phyloP scores from a whole-genome alignment of 1,140 invertebrate species.

The Rhagoletis pomonella region DNA sequence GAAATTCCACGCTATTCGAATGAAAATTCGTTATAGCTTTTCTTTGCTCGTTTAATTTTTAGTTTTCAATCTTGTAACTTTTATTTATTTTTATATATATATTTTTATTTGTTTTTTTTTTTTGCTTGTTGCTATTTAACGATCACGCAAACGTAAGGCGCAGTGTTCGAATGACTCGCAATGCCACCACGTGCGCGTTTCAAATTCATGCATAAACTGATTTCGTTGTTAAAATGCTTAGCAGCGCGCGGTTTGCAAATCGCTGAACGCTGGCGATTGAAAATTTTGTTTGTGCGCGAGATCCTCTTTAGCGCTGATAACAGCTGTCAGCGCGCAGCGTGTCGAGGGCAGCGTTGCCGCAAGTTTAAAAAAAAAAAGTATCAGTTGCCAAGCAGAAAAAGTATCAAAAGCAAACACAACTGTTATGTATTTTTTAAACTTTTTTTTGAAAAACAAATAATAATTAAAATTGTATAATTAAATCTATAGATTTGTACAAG shows the following conservation, averaged over 20 bases:
- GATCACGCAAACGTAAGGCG: not conserved
- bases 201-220: slow-evolving; percentile 32
- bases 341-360: too few relatives aligned
- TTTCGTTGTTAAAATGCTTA: not conserved
- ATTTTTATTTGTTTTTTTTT: not conserved
- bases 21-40: not conserved
- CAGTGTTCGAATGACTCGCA: not conserved
- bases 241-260: not conserved
- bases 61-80: not conserved
- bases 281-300: not conserved
- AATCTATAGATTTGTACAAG: too few relatives aligned
- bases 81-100: not conserved
- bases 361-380: too few relatives aligned
- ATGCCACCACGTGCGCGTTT: slow-evolving; percentile 18
- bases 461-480: too few relatives aligned
- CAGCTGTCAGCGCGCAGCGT: not conserved
- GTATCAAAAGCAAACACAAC: too few relatives aligned
- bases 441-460: too few relatives aligned
- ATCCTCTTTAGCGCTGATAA: slow-evolving; percentile 31
- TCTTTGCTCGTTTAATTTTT: not conserved
- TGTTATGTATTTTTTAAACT: too few relatives aligned
- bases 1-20: too few relatives aligned
- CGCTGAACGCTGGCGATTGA: not conserved
- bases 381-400: too few relatives aligned
- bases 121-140: not conserved